Evolutionary conservation across 2,113 vertebrate species (phyloP).

Genomic region (Calidris pygmaea): DNA sequence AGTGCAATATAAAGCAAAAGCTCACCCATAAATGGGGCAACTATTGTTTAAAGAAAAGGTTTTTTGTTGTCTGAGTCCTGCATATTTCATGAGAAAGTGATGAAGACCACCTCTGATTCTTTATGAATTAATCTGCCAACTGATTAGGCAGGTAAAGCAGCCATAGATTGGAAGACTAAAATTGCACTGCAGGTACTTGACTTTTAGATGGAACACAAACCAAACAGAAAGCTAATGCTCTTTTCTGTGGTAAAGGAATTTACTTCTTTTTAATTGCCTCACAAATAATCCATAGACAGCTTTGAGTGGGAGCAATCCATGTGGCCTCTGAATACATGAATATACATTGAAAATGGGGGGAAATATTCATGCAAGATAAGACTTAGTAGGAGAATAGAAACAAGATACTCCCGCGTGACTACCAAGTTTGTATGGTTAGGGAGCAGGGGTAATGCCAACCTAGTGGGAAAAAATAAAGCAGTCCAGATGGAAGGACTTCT

Average conservation of each 20-base stretch:
- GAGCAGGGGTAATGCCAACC: not conserved
- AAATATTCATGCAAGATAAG: not conserved
- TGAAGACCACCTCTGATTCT: not conserved
- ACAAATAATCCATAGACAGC: slow-evolving; percentile 49
- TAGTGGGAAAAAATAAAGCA: not conserved
- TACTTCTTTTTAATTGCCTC: slow-evolving; percentile 46
- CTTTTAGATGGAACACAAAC: slow-evolving; percentile 21
- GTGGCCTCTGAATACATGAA: slow-evolving; percentile 1
- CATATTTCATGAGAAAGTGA: slow-evolving; percentile 32
- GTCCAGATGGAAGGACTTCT: not conserved
- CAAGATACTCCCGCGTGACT: not conserved
- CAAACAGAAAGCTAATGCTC: slow-evolving; percentile 27
- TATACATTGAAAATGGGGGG: not conserved
- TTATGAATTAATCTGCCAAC: slow-evolving; percentile 32
- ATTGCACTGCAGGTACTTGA: not conserved
- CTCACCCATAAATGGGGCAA: not conserved
- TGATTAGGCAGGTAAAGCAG: slow-evolving; percentile 43
- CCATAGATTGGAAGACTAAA: not conserved
- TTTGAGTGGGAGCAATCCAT: slow-evolving; percentile 24
- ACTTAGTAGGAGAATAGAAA: not conserved
- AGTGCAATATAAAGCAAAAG: not conserved
- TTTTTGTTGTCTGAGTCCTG: not conserved
- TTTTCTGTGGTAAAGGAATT: slow-evolving; percentile 8
- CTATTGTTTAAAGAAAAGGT: not conserved
- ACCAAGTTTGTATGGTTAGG: not conserved